Evolutionary conservation across 1,140 invertebrate species (phyloP), one percentile per base, ranked within the genome.

Genomic region (Drosophila lacteicornis): DNA sequence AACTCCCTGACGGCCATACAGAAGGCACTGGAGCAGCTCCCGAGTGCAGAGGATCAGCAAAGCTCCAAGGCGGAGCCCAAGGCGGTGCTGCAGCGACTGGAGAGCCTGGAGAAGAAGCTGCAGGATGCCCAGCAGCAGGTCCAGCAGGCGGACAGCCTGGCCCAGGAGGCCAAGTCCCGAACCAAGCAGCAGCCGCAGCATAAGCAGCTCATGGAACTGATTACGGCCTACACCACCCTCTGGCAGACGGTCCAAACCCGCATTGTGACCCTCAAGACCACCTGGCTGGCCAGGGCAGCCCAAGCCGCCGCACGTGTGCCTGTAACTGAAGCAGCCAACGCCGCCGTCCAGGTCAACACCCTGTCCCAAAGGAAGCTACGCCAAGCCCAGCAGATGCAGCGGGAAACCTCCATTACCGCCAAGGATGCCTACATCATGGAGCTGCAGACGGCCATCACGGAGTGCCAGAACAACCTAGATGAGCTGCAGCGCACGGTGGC

Each of bases 391-490:
- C 81, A 83, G 11, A 79, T 94, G 63, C 93, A 93, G 68, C 93
- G 94, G 30, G 93, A 95, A 61, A 94, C 94, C 7, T 95, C 94
- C 27, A 94, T 97, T 55, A 96, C 96, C 22, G 95, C 96, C 1
- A 96, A 96, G 88, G 96, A 97, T 90, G 96, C 96, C 2, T 97
- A 97, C 80, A 92, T 95, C 27, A 95, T 95, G 66, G 96, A 97
- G 91, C 88, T 97, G 12, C 93, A 94, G 17, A 94, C 94, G 13
- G 96, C 96, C 0, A 94, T 97, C 0, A 93, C 92, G 4, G 96
- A 96, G 79, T 95, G 95, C 80, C 93, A 92, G 45, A 91, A 90
- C 9, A 94, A 94, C 62, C 75, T 96, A 22, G 93, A 94, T 17
- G 91, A 93, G 3, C 84, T 96, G 17, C 94, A 96, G 83, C 91